These are phyloP conservation scores for Hydrocynus forskahlii DNA, from an alignment of 2,797 vertebrate species.

Conservation along the genomic window DNA sequence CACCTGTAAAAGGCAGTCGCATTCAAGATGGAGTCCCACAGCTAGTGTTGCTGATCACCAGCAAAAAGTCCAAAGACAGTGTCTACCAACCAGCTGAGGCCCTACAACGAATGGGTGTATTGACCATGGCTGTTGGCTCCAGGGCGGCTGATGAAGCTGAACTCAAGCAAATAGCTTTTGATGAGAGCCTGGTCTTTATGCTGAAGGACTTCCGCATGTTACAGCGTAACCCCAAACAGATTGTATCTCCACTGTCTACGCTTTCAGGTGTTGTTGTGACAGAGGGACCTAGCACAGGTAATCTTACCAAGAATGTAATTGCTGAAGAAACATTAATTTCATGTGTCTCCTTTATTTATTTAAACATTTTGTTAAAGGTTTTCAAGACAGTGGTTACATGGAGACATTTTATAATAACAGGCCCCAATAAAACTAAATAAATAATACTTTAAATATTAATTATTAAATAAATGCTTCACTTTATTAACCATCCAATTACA, in stretches of 20 bases:
- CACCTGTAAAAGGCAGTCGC: conserved; percentile 81
- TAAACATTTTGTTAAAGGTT: no score
- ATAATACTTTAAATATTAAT: no score
- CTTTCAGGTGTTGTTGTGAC: conserved; percentile 77
- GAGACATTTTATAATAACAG: no score
- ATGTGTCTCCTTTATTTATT: no score
- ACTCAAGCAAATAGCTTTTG: conserved; percentile 84
- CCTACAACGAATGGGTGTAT: conserved; percentile 78
- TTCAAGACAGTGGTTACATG: no score
- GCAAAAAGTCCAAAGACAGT: conserved; percentile 85
- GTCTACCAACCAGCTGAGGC: conserved; percentile 75
- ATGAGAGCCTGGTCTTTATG: conserved; percentile 73
- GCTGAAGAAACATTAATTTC: not conserved
- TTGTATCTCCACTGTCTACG: conserved; percentile 81
- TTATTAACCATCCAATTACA: no score
- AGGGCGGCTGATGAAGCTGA: conserved; percentile 76
- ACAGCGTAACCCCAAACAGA: conserved; percentile 54
- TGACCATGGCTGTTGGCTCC: conserved; percentile 83
- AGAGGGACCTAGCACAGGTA: conserved; percentile 76
- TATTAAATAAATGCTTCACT: no score
- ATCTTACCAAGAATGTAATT: conserved; percentile 8
- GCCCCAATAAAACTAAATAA: no score
- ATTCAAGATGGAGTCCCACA: conserved; percentile 80
- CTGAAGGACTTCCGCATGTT: conserved; percentile 71
- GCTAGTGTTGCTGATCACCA: conserved; percentile 86